These are phyloP conservation scores for Corydoras sp. DNA, from an alignment of 2,113 vertebrate species.

Conservation along the genomic window DNA sequence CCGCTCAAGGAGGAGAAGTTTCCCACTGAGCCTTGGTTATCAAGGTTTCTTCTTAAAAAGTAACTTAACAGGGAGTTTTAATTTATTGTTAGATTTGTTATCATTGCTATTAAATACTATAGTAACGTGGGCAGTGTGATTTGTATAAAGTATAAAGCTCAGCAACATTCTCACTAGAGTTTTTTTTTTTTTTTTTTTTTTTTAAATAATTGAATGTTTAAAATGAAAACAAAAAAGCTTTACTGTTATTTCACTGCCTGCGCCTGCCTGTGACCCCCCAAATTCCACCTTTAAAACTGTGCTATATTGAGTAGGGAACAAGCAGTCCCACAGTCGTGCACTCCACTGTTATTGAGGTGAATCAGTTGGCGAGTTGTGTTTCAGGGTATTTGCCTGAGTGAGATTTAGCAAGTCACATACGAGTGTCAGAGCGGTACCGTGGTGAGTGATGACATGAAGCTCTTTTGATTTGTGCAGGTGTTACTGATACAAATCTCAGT, in stretches of 20 bases:
- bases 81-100: too few species aligned
- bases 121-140: too few species aligned
- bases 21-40: too few species aligned
- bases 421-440: background rate
- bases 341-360: background rate
- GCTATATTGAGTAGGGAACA: background rate
- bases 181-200: too few species aligned
- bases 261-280: background rate
- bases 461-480: conserved; percentile 17
- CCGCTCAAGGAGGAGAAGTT: too few species aligned
- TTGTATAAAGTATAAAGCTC: too few species aligned
- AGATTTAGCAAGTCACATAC: background rate
- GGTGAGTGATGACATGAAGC: background rate
- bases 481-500: conserved; percentile 32
- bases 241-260: background rate
- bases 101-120: too few species aligned
- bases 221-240: too few species aligned
- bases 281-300: background rate
- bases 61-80: too few species aligned
- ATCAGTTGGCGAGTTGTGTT: background rate
- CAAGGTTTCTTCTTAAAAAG: too few species aligned
- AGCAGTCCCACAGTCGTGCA: background rate
- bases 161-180: too few species aligned
- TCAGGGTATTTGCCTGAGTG: background rate
- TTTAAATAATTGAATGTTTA: too few species aligned